phyloP scores from a whole-genome alignment of 2,797 vertebrate species.

The Channallabes apus region DNA sequence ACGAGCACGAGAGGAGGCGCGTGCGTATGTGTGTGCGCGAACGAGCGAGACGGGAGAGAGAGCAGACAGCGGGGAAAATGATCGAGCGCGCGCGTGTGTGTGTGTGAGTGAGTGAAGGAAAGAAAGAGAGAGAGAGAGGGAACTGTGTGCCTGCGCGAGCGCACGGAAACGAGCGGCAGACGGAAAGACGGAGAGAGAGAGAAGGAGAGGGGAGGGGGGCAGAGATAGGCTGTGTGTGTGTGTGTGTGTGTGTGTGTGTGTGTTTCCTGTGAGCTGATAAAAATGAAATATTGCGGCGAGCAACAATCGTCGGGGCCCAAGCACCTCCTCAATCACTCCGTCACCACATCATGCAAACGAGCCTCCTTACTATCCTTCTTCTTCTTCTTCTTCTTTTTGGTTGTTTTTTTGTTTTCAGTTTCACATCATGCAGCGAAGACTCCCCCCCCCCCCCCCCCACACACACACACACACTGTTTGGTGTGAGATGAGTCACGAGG shows the following conservation, averaged over 20 bases:
- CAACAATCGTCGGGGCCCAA: conserved; percentile 34
- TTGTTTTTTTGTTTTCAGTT: not conserved
- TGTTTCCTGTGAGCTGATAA: conserved; percentile 58
- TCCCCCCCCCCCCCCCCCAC: too few species aligned
- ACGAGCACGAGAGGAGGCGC: conserved; percentile 54
- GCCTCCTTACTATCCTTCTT: not conserved
- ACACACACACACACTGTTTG: too few species aligned
- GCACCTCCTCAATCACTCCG: conserved; percentile 25
- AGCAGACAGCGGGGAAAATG: conserved; percentile 53
- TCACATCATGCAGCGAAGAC: not conserved
- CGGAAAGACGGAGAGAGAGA: conserved; percentile 36
- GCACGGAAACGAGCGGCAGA: conserved; percentile 53
- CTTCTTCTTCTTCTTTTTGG: not conserved
- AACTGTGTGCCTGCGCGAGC: conserved; percentile 40
- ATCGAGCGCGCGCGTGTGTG: conserved; percentile 50
- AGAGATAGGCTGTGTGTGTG: not conserved
- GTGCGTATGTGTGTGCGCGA: conserved; percentile 42
- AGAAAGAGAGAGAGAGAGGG: conserved; percentile 32
- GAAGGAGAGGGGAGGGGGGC: not conserved
- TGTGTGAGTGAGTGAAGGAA: conserved; percentile 35
- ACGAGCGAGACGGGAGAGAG: conserved; percentile 42
- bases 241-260: not conserved
- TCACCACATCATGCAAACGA: not conserved
- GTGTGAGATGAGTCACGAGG: conserved; percentile 12
- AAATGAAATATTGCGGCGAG: conserved; percentile 53